Conservation (phyloP, 2,797 vertebrate genomes). For the Tenualosa thibaudeaui region DNA sequence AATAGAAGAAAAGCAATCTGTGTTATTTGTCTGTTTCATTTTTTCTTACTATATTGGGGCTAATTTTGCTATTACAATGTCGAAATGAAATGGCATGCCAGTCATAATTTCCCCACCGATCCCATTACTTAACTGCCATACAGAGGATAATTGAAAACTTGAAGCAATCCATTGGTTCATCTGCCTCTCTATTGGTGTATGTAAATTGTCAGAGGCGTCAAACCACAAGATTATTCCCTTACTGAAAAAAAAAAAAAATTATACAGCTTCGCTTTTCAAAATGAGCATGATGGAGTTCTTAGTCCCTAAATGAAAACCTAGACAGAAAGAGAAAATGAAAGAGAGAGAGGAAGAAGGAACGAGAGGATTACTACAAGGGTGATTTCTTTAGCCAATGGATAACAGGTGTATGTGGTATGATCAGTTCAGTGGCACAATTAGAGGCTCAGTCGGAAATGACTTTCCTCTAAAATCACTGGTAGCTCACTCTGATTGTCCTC, state of each 20-base stretch:
- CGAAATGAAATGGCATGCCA: slow-evolving; percentile 36
- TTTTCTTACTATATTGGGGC: not conserved
- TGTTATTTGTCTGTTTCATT: slow-evolving; percentile 38
- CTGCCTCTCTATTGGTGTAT: slow-evolving; percentile 17
- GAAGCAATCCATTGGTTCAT: slow-evolving; percentile 32
- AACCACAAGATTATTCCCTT: slow-evolving; percentile 6
- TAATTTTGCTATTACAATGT: slow-evolving; percentile 32
- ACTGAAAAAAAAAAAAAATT: not conserved
- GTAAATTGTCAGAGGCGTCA: slow-evolving; percentile 18
- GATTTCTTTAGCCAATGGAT: not conserved
- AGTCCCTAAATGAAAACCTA: not conserved
- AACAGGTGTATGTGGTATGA: not conserved
- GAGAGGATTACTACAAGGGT: not conserved
- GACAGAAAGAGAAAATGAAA: not conserved
- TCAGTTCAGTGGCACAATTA: slow-evolving; percentile 29
- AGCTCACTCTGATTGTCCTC: slow-evolving; percentile 50
- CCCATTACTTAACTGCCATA: slow-evolving; percentile 31
- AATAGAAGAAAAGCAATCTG: slow-evolving; percentile 11
- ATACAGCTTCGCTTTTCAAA: not conserved
- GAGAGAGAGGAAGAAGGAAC: not conserved
- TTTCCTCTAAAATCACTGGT: slow-evolving; percentile 54
- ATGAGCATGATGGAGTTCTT: not conserved
- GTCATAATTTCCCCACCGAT: slow-evolving; percentile 37
- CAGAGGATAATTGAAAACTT: slow-evolving; percentile 33
- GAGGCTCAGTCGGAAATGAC: slow-evolving; percentile 45